Evolutionary conservation across 2,888 invertebrate species (phyloP), one percentile per base, ranked within the genome.

Genomic region (Leptopterna dolabrata): DNA sequence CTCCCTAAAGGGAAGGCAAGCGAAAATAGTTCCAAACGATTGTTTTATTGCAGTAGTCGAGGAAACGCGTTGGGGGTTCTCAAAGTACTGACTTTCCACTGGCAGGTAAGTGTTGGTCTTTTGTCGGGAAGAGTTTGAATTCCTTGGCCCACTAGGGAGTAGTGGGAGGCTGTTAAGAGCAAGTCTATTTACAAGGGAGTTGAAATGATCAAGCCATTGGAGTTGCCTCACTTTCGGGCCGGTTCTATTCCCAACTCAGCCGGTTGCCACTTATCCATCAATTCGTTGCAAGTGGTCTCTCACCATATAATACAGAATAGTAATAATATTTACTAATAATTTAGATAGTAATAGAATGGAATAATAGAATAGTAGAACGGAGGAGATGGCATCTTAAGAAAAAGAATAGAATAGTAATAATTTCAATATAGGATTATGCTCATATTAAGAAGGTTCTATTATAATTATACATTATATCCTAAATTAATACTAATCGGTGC

Each of bases 121-220:
- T 78, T 45, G 78, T 78, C n/a, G 45, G 45, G 19, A 24, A 24
- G 78, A 78, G 78, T 78, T 78, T 78, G 78, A 45, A 78, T 78
- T 78, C 78, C 24, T 45, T 27, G 78, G 19, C 41, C n/a, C n/a
- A n/a, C n/a, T n/a, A 19, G 45, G 43, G 0, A 45, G 19, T 43
- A 24, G 76, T 9, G 41, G 41, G 41, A n/a, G 51, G n/a, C 76
- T 76, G 45, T 45, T 78, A 78, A 78, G 78, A 78, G 45, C 78
- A 78, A 78, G 78, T 78, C 41, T 45, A 78, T 78, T 78, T 78
- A 78, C 78, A 45, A 43, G 78, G 76, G 41, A 78, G 78, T 78
- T 78, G 78, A 78, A 78, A 45, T 78, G 78, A 78, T 78, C 78
- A 78, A 78, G 45, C 78, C 78, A 78, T 41, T 78, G 45, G n/a